Base-by-base conservation (phyloP, 2,888 invertebrate species). In the Sympetrum striolatum region DNA sequence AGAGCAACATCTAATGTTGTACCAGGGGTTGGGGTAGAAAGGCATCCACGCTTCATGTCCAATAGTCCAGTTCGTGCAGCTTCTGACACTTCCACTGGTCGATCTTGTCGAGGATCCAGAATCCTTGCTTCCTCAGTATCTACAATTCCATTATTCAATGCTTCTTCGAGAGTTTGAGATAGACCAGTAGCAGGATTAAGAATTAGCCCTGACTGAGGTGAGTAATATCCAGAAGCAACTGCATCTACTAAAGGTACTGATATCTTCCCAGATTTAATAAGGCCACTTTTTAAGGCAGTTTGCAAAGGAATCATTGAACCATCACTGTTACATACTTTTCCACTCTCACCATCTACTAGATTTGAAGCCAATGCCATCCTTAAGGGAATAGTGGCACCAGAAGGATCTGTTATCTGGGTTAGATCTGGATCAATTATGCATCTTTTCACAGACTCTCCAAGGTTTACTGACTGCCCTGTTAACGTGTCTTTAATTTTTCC, bases 401-500 rank as follows among this genome's bases (percentile, higher is more conserved):
- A 96, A 92, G 96, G 95, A 91, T 94, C 93, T 15, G 93, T 92
- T 81, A 97, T 94, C 93, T 96, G 96, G 90, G 98, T 98, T 12
- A 96, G 96, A 92, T 95, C 95, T 0, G 96, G 94, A 92, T 97
- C 94, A 35, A 98, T 94, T 48, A 98, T 93, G 92, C 96, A 96
- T 73, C 95, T 95, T 86, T 96, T 94, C 82, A 98, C 94, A 53
- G 98, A 97, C 93, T 97, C 96, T 81, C 96, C 95, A 90, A 98
- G 94, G 8, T 97, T 95, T 1, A 98, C 93, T 92, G 96, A 96
- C 92, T 96, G 95, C 90, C 97, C 96, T 82, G 96, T 95, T 92
- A 96, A 95, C 0, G 97, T 96, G 93, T 98, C 97, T 93, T 96
- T 96, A 92, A 98, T 96, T 93, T 97, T 96, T 8, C 97, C 97